A percentile compares a stretch with the other conserved stretches of the same genome.
Conservation (phyloP, 2,888 invertebrate species). For the Octonoba sinensis region DNA sequence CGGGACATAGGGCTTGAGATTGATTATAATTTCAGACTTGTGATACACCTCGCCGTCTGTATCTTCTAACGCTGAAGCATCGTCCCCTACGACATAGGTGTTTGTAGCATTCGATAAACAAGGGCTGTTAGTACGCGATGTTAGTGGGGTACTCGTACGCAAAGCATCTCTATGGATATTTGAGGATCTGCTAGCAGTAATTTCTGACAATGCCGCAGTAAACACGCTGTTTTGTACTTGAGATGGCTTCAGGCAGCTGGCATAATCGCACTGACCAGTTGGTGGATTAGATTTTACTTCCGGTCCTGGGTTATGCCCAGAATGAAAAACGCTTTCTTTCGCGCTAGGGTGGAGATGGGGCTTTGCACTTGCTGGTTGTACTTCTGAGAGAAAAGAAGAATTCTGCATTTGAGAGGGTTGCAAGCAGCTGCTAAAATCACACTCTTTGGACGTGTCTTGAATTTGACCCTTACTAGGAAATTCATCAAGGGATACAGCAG, state of each 20-base stretch:
- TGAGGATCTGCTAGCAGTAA: constrained; percentile 32
- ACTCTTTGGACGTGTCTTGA: neutral
- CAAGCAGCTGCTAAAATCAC: constrained; percentile 50
- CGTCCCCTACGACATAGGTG: too few species aligned
- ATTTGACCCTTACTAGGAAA: neutral
- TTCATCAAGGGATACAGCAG: neutral
- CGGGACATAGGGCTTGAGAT: constrained; percentile 10
- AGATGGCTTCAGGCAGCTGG: constrained; percentile 45
- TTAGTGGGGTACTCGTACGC: constrained; percentile 30
- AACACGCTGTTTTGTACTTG: constrained; percentile 51
- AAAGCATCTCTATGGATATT: neutral
- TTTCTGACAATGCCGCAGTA: constrained; percentile 36
- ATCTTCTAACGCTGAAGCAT: neutral
- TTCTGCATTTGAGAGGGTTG: constrained; percentile 50
- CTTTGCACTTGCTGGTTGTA: constrained; percentile 1
- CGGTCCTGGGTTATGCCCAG: neutral
- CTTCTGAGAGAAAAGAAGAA: constrained; percentile 38
- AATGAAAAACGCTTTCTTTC: too few species aligned
- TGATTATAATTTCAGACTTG: constrained; percentile 39
- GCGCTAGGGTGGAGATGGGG: too few species aligned
- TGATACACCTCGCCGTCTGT: constrained; percentile 1
- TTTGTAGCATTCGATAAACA: neutral
- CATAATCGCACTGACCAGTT: constrained; percentile 40
- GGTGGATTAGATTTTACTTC: neutral
- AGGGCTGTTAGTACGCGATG: constrained; percentile 26